Conservation (phyloP, 53 echinoderm and acorn worm species). For the Mesocentrotus franciscanus region DNA sequence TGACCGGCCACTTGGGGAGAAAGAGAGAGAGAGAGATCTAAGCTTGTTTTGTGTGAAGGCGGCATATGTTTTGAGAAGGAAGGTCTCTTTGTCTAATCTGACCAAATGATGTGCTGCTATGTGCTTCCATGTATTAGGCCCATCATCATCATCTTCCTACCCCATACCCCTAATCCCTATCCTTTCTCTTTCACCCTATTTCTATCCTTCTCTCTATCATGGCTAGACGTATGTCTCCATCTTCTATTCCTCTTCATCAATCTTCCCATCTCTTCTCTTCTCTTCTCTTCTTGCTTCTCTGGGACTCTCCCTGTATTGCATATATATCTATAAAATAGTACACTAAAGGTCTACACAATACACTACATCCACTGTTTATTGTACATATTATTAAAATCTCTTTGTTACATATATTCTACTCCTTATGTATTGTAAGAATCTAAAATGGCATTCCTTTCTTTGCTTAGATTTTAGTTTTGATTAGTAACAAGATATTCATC, state of each 20-base stretch:
- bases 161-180: not conserved
- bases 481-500: too few relatives aligned
- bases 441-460: too few relatives aligned
- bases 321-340: too few relatives aligned
- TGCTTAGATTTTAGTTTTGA: too few relatives aligned
- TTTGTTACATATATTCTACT: too few relatives aligned
- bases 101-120: conserved; percentile 54
- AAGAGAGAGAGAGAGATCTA: not conserved
- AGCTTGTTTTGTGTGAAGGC: conserved; percentile 51
- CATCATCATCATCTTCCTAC: not conserved
- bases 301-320: not conserved
- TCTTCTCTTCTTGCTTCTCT: conserved; percentile 12
- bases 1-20: conserved; percentile 46
- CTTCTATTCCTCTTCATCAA: not conserved
- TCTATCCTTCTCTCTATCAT: not conserved
- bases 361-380: not conserved
- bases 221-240: not conserved
- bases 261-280: not conserved
- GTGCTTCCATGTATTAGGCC: conserved; percentile 36
- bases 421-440: too few relatives aligned
- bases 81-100: conserved; percentile 48
- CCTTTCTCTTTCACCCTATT: not conserved
- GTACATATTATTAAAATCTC: not conserved
- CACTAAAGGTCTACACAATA: not conserved
- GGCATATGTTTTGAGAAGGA: conserved; percentile 51